Evolutionary conservation across 2,797 vertebrate species (phyloP), one percentile per base, ranked within the genome.

Genomic region (Acanthiza pusilla): DNA sequence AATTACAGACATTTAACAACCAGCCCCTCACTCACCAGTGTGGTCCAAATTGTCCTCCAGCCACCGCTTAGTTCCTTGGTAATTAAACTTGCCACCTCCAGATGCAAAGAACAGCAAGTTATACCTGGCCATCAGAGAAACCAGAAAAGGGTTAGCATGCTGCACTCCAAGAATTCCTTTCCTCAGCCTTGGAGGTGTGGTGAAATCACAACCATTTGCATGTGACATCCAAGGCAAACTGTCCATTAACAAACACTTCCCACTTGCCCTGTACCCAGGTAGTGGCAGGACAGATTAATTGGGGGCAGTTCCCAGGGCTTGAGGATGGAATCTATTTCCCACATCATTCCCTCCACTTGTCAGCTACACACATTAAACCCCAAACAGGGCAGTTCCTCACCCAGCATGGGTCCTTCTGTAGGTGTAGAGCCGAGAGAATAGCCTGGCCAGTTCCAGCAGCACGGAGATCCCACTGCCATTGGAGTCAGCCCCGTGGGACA

Each of bases 31-130:
- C 96, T 83, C 95, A 99, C 99, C 99, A 94, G 99, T 99, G 96
- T 99, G 99, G 86, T 99, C 99, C 94, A 99, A 97, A 88, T 99
- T 99, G 96, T 99, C 99, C 90, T 99, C 99, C 89, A 99, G 97
- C 99, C 99, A 99, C 42, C 99, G 98, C 95, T 99, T 99, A 63
- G 99, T 99, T 50, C 99, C 99, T 97, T 99, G 99, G 88, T 99
- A 99, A 97, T 99, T 99, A 94, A 99, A 99, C 95, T 99, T 99
- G 32, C 99, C 99, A n/a, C 99, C 99, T 85, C 99, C 99, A 5
- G 99, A 99, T 2, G 99, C 98, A 87, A 99, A 99, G 97, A 99
- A 99, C 77, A 99, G 97, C 92, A 99, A 97, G 92, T 99, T 99
- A 96, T 99, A 99, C 96, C 99, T 99, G 92, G 72, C 80, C 58